Evolutionary conservation across 2,888 invertebrate genomes (phyloP).

Genomic region (Micoletzkya japonica): DNA sequence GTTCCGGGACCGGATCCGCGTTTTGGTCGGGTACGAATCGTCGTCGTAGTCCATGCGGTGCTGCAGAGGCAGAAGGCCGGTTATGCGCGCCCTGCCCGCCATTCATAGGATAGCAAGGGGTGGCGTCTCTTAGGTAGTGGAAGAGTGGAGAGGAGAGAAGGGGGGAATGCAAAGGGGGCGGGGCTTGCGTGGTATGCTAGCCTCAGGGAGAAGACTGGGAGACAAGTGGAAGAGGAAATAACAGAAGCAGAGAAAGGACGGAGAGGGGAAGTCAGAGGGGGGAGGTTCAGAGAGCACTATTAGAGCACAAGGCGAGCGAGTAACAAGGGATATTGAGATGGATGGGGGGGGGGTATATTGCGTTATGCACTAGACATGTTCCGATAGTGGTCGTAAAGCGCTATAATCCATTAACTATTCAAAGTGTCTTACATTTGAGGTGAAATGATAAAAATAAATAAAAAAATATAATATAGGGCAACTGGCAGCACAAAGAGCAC

Average conservation of each 20-base stretch:
- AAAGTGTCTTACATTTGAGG: no score
- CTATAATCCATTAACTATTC: no score
- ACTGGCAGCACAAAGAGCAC: no score
- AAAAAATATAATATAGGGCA: no score
- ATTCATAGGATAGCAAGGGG: neutral
- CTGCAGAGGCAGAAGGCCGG: no score
- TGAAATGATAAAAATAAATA: no score
- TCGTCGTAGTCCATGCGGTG: slow-evolving; percentile 29
- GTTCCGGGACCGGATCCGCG: slow-evolving; percentile 17
- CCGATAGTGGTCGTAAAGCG: no score
- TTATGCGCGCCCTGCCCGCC: no score
- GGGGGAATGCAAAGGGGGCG: neutral
- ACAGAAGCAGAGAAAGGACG: slow-evolving; percentile 11
- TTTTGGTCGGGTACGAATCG: neutral
- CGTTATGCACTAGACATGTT: neutral
- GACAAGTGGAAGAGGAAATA: neutral
- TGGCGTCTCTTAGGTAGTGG: neutral
- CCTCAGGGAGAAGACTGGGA: neutral
- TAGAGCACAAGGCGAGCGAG: neutral
- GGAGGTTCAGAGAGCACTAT: neutral
- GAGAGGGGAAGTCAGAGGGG: neutral
- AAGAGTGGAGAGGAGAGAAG: neutral
- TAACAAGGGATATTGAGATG: neutral
- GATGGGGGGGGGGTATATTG: neutral
- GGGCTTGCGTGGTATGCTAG: neutral